These are phyloP conservation scores for Ophiothrix spiculata DNA, from an alignment of 35 echinoderm and acorn worm species.

Conservation along the genomic window DNA sequence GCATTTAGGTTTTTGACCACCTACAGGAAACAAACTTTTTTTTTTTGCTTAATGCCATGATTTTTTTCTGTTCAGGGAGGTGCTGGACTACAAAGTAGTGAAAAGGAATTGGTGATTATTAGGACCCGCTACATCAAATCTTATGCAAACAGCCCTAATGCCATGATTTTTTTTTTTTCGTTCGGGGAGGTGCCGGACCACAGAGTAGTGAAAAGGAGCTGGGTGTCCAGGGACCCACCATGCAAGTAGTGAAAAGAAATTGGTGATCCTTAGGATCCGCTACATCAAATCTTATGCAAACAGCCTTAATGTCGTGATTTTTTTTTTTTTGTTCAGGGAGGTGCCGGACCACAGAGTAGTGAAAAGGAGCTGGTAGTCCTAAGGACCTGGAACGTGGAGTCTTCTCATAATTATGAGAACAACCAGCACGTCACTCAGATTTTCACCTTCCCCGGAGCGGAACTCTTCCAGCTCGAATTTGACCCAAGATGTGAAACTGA, in stretches of 20 bases:
- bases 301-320: too few species aligned
- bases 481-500: conserved; percentile 96
- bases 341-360: conserved; percentile 27
- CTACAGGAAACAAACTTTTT: too few species aligned
- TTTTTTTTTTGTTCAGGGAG: neutral
- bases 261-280: too few species aligned
- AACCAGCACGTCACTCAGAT: conserved; percentile 92
- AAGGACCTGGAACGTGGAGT: conserved; percentile 84
- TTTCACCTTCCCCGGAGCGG: conserved; percentile 90
- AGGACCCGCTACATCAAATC: conserved; percentile 84
- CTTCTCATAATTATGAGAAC: conserved; percentile 90
- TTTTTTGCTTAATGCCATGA: too few species aligned
- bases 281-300: too few species aligned
- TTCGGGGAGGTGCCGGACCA: conserved; percentile 3
- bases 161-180: neutral
- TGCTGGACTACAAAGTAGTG: conserved; percentile 22
- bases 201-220: conserved; percentile 50
- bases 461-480: conserved; percentile 80
- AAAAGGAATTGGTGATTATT: conserved; percentile 59
- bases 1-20: too few species aligned
- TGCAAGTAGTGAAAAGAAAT: too few species aligned
- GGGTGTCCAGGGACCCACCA: too few species aligned
- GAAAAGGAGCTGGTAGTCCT: conserved; percentile 63
- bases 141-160: too few species aligned
- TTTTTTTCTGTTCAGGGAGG: neutral